A percentile compares a stretch with the other conserved stretches of the same genome.
phyloP scores from a whole-genome alignment of 2,113 vertebrate genomes.

The Lates calcarifer region DNA sequence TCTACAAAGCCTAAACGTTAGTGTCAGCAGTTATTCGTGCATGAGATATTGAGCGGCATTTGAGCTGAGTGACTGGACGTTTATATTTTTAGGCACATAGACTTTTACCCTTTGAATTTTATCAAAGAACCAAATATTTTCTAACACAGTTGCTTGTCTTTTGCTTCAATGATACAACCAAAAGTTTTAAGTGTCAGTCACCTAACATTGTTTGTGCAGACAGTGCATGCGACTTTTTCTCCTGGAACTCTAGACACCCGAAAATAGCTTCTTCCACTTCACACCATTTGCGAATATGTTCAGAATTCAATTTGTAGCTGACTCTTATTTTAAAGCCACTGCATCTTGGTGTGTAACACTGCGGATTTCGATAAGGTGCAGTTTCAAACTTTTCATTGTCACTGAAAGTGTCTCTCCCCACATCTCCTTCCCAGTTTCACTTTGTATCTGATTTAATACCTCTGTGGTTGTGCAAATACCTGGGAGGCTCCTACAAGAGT shows the following conservation, averaged over 20 bases:
- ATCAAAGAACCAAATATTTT: background rate
- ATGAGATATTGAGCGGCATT: background rate
- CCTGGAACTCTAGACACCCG: background rate
- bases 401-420: background rate
- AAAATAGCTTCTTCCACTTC: background rate
- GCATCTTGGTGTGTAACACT: background rate
- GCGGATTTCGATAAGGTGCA: slow-evolving; percentile 32
- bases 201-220: background rate
- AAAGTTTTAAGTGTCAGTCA: background rate
- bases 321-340: background rate
- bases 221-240: background rate
- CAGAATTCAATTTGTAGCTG: slow-evolving; percentile 19
- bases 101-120: background rate
- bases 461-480: slow-evolving; percentile 37
- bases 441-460: slow-evolving; percentile 26
- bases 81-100: background rate
- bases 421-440: background rate
- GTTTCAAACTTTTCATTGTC: slow-evolving; percentile 46
- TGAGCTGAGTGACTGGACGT: background rate
- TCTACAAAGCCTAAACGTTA: background rate
- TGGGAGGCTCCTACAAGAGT: slow-evolving; percentile 8
- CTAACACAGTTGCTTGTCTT: background rate
- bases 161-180: background rate
- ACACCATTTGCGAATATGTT: slow-evolving; percentile 1
- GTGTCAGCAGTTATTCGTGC: too few relatives aligned